Base-by-base conservation (phyloP, 2,888 invertebrate genomes). In the Trichacis sp. region DNA sequence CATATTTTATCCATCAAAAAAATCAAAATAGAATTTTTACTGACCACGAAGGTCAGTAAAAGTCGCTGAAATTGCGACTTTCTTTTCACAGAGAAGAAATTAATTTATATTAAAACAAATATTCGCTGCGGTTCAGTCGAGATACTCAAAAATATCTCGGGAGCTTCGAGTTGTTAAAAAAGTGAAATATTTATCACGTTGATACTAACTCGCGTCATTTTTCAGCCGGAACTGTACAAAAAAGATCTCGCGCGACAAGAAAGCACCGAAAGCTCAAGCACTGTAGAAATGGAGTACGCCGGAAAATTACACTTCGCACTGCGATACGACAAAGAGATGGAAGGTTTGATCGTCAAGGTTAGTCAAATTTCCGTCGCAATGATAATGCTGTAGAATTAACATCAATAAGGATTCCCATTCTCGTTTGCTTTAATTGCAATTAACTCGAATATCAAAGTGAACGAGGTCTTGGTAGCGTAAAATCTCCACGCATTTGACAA, bases 261-360 rank as follows among this genome's bases (percentile, higher is more conserved):
- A 0, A 93, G 93, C 1, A 89, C 89, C 0, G 92, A 92, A 72
- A 92, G 91, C 75, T 86, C 87, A 36, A 87, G 87, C 54, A 86
- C 86, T 14, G 88, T 89, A 1, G 91, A 92, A 65, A 86, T 91
- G 84, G 92, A 92, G 74, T 91, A 91, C 77, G 91, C 91, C 59
- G 94, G 95, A 8, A 93, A 93, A 78, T 87, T 95, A 49, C 92
- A 92, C 77, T 95, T 95, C 80, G 90, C 93, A 1, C 86, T 95
- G 9, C 88, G 91, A 55, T 95, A 94, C 82, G 93, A 93, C 76
- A 90, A 91, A 70, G 93, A 94, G 73, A 90, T 93, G 17, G 92
- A 94, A 74, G 92, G 91, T 4, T 88, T 95, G 1, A 88, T 93
- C 42, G 92, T 94, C 1, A 92, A 92, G 88, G 92, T 94, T 78